Percentiles rank a stretch among this genome's conserved stretches.
Evolutionary conservation across 2,888 invertebrate species (phyloP).

Genomic region (Andrena hattorfiana): DNA sequence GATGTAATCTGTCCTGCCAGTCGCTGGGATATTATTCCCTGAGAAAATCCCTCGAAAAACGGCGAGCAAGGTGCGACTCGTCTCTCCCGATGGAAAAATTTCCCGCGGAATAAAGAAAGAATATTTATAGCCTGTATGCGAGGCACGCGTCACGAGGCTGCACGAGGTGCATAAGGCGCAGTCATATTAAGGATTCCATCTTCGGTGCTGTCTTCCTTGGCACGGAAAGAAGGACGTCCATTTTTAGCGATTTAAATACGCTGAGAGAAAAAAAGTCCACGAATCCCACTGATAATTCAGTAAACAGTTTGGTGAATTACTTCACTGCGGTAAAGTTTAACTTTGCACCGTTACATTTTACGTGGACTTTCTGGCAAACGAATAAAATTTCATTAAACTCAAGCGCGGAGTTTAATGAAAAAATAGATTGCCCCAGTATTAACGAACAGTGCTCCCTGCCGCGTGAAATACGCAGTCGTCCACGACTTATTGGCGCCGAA

Average conservation of each 20-base stretch:
- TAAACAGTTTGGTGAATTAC: neutral
- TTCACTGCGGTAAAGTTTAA: too few relatives aligned
- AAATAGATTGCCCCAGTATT: neutral
- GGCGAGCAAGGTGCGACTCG: neutral
- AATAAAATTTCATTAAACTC: too few relatives aligned
- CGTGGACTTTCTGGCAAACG: too few relatives aligned
- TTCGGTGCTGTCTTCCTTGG: constrained; percentile 20
- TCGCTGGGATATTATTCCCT: neutral
- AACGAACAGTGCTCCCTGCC: neutral
- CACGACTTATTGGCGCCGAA: neutral
- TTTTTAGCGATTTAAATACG: constrained; percentile 7
- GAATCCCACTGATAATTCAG: neutral
- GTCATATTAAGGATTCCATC: constrained; percentile 16
- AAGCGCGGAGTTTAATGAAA: too few relatives aligned
- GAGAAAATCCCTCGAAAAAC: constrained; percentile 8
- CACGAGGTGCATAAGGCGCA: constrained; percentile 6
- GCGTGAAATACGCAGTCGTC: neutral
- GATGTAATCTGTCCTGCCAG: neutral
- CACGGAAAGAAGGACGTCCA: constrained; percentile 20
- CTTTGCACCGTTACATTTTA: too few relatives aligned
- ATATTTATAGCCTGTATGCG: constrained; percentile 21
- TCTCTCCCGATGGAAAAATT: neutral
- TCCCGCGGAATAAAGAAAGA: constrained; percentile 8
- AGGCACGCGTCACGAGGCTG: neutral
- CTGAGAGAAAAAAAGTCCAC: neutral